Evolutionary conservation across 2,888 invertebrate species (phyloP).

Genomic region (Belgica antarctica): DNA sequence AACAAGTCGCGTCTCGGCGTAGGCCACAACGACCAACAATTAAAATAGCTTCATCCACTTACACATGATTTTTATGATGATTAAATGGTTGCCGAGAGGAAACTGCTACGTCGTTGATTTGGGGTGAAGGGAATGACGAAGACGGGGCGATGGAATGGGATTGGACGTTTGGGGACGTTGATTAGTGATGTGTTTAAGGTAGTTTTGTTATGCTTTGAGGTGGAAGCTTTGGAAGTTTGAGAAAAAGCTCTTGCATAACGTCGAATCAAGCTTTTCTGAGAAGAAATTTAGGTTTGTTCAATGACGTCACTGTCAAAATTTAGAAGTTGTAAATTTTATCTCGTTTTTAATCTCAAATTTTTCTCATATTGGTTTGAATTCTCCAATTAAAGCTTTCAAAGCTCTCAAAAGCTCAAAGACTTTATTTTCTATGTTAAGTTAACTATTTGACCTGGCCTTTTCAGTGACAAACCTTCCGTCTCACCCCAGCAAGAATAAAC

Average conservation of each 20-base stretch:
- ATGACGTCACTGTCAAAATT: too few relatives aligned
- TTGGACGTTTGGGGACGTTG: background rate
- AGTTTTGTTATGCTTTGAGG: background rate
- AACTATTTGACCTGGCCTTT: too few relatives aligned
- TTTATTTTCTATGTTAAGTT: too few relatives aligned
- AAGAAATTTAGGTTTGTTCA: too few relatives aligned
- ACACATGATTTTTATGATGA: conserved; percentile 19
- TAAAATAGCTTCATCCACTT: background rate
- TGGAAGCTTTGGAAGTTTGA: background rate
- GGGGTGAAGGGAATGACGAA: conserved; percentile 12
- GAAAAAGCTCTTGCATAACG: background rate
- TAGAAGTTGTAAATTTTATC: too few relatives aligned
- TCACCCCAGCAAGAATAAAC: background rate
- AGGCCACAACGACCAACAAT: background rate
- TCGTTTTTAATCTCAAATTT: too few relatives aligned
- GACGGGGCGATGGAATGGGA: background rate
- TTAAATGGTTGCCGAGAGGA: conserved; percentile 6
- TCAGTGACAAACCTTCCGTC: background rate
- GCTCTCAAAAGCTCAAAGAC: too few relatives aligned
- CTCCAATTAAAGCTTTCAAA: too few relatives aligned
- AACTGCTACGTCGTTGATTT: background rate
- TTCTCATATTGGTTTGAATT: too few relatives aligned
- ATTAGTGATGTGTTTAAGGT: background rate
- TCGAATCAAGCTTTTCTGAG: too few relatives aligned
- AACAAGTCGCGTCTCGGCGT: too few relatives aligned